Percentiles rank a stretch among this genome's conserved stretches.
Conservation (phyloP, 2,888 invertebrate species). For the Apantesis nais region DNA sequence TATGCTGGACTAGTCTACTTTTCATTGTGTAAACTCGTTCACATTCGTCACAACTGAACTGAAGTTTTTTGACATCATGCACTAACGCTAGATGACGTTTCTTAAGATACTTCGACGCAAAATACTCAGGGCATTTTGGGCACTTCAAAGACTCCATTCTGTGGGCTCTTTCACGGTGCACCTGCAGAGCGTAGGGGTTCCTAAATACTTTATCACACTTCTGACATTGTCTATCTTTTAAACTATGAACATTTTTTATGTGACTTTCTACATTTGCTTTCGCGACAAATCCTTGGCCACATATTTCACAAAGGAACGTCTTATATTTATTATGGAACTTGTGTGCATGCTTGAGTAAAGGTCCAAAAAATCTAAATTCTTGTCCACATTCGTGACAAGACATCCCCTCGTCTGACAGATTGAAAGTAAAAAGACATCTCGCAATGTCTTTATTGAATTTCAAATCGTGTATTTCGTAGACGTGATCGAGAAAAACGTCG, state of each 20-base stretch:
- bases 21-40: conserved; percentile 60
- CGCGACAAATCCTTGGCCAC: conserved; percentile 69
- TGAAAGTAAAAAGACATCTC: conserved; percentile 54
- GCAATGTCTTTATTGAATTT: conserved; percentile 51
- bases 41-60: conserved; percentile 70
- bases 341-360: conserved; percentile 58
- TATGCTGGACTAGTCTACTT: conserved; percentile 63
- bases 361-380: conserved; percentile 61
- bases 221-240: conserved; percentile 45
- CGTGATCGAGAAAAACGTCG: conserved; percentile 55
- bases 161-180: conserved; percentile 48
- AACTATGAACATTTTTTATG: conserved; percentile 58
- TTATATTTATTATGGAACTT: conserved; percentile 60
- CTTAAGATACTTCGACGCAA: conserved; percentile 63
- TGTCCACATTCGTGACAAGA: conserved; percentile 61
- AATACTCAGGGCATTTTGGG: conserved; percentile 65
- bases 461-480: conserved; percentile 46
- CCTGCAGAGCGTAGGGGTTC: conserved; percentile 47
- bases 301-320: conserved; percentile 63
- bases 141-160: conserved; percentile 55
- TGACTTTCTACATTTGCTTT: conserved; percentile 64
- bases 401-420: conserved; percentile 59
- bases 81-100: conserved; percentile 68
- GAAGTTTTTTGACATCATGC: conserved; percentile 66
- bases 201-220: conserved; percentile 56